Conservation (phyloP, 2,888 invertebrate species). For the Philopedon plagiatum region DNA sequence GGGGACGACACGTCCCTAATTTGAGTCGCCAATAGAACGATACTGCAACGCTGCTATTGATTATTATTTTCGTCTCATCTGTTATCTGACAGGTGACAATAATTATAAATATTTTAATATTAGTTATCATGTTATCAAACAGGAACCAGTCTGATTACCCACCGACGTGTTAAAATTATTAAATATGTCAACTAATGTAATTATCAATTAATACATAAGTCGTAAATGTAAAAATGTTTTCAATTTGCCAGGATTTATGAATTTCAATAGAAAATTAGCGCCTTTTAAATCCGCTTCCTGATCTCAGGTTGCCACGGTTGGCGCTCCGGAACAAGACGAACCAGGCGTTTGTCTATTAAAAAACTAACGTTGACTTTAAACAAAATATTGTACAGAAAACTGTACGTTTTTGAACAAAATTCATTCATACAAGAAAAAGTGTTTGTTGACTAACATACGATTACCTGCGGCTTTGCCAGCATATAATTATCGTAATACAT, state of each 20-base stretch:
- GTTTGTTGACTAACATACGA: no score
- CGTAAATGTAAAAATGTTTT: neutral
- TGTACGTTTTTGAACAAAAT: neutral
- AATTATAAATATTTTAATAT: neutral
- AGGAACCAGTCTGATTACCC: neutral
- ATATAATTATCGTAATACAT: no score
- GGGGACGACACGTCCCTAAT: no score
- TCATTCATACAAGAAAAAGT: no score
- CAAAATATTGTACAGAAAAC: neutral
- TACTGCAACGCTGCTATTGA: neutral
- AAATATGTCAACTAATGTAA: neutral
- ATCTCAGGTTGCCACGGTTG: slow-evolving; percentile 11
- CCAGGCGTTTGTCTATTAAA: neutral
- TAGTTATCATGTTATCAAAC: neutral
- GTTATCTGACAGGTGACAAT: slow-evolving; percentile 4
- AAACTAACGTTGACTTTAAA: neutral
- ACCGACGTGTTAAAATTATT: neutral
- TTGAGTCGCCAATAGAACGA: no score
- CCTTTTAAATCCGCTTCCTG: slow-evolving; percentile 19
- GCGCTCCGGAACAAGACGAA: slow-evolving; percentile 19
- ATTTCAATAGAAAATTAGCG: slow-evolving; percentile 12
- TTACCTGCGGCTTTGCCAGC: no score
- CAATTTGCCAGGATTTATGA: slow-evolving; percentile 18
- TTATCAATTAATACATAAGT: neutral
- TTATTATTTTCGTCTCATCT: neutral